Percentiles rank a stretch among this genome's conserved stretches.
phyloP scores from a whole-genome alignment of 2,888 invertebrate species.

The Lepidonotus clava region DNA sequence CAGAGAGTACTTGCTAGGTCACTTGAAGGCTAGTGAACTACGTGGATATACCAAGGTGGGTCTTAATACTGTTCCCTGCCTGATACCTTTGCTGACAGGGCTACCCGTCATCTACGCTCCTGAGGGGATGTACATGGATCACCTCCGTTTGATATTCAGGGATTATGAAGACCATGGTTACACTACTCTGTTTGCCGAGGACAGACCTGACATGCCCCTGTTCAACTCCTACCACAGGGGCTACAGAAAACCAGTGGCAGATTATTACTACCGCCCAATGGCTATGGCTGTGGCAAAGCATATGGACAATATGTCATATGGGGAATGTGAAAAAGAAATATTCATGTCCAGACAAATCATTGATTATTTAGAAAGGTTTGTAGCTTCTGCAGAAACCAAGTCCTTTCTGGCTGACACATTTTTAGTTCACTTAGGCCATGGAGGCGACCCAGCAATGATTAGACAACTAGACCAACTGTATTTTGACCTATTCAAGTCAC shows the following conservation, averaged over 20 bases:
- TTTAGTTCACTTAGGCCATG: no score
- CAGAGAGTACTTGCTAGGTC: not conserved
- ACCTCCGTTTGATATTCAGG: not conserved
- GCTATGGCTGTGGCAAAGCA: not conserved
- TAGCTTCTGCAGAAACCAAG: no score
- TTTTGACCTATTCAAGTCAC: not conserved
- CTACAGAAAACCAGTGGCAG: not conserved
- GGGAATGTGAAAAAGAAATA: not conserved
- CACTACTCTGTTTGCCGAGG: not conserved
- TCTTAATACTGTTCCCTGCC: not conserved
- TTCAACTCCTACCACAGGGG: not conserved
- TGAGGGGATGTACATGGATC: not conserved
- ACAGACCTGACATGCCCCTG: not conserved
- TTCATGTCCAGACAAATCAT: not conserved
- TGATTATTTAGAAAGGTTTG: not conserved
- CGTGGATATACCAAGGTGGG: not conserved
- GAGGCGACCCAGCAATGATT: not conserved
- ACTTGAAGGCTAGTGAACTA: not conserved
- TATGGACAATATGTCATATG: not conserved
- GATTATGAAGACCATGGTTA: not conserved
- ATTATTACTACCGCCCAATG: not conserved
- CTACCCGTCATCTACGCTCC: not conserved
- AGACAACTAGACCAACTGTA: not conserved
- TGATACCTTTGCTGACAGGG: not conserved
- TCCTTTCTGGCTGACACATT: no score